These are phyloP conservation scores for Chrysemys picta DNA, from an alignment of 2,113 vertebrate genomes.

Conservation along the genomic window DNA sequence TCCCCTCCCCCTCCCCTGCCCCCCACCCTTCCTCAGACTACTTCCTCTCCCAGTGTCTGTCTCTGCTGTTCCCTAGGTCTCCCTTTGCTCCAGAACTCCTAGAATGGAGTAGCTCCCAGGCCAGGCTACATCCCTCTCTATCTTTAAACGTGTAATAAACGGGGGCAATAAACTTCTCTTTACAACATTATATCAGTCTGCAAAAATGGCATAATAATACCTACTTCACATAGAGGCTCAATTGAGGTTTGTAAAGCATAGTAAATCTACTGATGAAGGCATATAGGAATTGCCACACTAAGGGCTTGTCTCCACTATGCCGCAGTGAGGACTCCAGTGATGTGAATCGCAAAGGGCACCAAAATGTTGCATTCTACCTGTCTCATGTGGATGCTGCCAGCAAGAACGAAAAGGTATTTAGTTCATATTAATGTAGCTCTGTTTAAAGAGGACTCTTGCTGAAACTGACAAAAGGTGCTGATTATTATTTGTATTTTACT, in stretches of 20 bases:
- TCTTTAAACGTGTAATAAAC: neutral
- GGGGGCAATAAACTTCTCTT: neutral
- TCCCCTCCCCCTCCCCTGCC: accelerated
- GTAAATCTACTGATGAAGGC: neutral
- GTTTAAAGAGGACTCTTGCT: neutral
- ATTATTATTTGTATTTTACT: neutral
- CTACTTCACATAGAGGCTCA: neutral
- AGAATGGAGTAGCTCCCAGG: neutral
- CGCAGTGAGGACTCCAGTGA: neutral
- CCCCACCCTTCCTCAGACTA: neutral
- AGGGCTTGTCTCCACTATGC: neutral
- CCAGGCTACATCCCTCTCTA: neutral
- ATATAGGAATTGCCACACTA: neutral
- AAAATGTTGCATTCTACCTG: neutral
- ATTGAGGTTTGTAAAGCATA: neutral
- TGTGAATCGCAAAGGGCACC: neutral
- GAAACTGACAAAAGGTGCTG: neutral
- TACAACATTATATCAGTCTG: neutral
- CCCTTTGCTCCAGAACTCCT: conserved; percentile 8
- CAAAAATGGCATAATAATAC: neutral
- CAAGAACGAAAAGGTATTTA: neutral
- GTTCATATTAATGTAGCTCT: neutral
- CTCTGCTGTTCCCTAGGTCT: neutral
- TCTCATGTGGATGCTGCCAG: neutral
- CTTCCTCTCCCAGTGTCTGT: neutral